Base-by-base conservation (phyloP, 1,140 invertebrate species). In the Bacillus rossius region DNA sequence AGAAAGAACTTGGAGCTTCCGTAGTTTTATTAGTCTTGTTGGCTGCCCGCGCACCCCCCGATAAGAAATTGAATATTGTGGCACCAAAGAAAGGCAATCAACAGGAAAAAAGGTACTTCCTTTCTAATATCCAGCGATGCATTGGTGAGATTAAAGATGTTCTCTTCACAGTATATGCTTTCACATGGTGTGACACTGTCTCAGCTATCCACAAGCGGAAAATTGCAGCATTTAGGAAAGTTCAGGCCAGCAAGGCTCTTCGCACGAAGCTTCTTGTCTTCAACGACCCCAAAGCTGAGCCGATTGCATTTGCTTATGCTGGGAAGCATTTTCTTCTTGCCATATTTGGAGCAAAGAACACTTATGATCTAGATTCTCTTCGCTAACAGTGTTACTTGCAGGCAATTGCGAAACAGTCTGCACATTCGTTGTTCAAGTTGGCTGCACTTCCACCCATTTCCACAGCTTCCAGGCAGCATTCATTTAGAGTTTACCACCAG, bases 141-240 rank as follows among this genome's bases (percentile, higher is more conserved):
- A 34, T 34, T 34, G 29, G 29, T 4, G 29, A 34, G 5, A 34
- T 34, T 4, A 34, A 34, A 34, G 29, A 10, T 34, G 29, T 34
- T 7, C 29, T 34, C 29, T 34, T 34, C 4, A 10, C 29, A 34
- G 10, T 34, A 34, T 34, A 34, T 10, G 29, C 42, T 16, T 45
- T 45, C 20, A 45, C 3, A 45, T 7, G 42, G 16, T 45, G 42
- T 45, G 42, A 45, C 13, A 13, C 42, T 45, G 20, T 45, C 5
- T 45, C 42, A 45, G 42, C 42, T 45, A 45, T 45, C 42, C 16
- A 45, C 42, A 45, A 45, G 42, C 7, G 42, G 42, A 45, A 45
- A 45, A 45, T 45, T 45, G 16, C 42, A 45, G 7, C 42, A 16
- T 45, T 4, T 45, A 45, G 42, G 42, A 45, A 45, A 45, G 42